Conservation (phyloP, 2,888 invertebrate genomes). For the Aquatica leii region DNA sequence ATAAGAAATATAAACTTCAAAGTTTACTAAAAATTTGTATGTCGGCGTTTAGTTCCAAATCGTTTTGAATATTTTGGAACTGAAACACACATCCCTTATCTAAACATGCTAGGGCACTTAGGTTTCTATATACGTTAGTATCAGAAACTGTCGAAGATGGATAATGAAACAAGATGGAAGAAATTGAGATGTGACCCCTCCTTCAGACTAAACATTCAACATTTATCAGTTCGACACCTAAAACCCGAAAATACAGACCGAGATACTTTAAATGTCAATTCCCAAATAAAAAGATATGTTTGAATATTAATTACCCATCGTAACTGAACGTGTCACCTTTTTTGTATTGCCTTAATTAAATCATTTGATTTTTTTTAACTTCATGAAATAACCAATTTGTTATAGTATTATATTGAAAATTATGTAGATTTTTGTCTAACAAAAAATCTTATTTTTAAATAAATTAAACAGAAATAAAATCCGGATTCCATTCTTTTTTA, state of each 20-base stretch:
- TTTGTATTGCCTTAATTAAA: neutral
- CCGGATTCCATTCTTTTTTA: constrained; percentile 3
- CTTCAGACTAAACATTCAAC: constrained; percentile 48
- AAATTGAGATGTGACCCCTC: constrained; percentile 54
- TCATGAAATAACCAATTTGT: too few species aligned
- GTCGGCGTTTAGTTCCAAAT: too few species aligned
- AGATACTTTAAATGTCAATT: constrained; percentile 13
- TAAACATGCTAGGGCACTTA: constrained; percentile 58
- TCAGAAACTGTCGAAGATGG: constrained; percentile 45
- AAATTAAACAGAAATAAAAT: too few species aligned
- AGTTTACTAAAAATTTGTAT: too few species aligned
- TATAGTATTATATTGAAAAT: too few species aligned
- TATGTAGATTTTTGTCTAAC: too few species aligned
- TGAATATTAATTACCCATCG: constrained; percentile 13
- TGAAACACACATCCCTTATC: constrained; percentile 48
- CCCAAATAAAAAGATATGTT: constrained; percentile 14
- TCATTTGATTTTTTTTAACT: neutral
- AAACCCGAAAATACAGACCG: constrained; percentile 14
- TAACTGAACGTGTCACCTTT: constrained; percentile 1
- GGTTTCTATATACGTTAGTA: constrained; percentile 43
- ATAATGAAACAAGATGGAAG: constrained; percentile 51
- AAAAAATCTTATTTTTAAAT: too few species aligned
- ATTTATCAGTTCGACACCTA: constrained; percentile 52
- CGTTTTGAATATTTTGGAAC: neutral
- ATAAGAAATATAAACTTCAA: too few species aligned